phyloP scores from a whole-genome alignment of 2,888 invertebrate species.

The Tachystola acroxantha region DNA sequence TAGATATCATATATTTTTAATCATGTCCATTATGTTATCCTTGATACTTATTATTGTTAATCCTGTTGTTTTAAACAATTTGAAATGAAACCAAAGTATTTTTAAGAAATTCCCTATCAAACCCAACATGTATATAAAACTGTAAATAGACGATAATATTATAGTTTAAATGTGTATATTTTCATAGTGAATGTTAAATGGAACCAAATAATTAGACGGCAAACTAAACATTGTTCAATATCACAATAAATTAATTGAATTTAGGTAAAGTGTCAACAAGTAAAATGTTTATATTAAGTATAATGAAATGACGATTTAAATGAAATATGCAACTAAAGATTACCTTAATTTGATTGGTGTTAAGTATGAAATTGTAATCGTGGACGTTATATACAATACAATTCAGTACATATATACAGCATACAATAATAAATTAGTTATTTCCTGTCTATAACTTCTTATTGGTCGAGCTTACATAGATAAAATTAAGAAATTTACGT shows the following conservation, averaged over 20 bases:
- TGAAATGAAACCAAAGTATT: conserved; percentile 7
- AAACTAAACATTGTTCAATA: conserved; percentile 18
- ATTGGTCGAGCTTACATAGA: conserved; percentile 46
- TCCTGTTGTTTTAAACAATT: too few relatives aligned
- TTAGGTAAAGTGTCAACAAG: conserved; percentile 10
- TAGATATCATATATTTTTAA: too few relatives aligned
- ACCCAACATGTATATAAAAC: conserved; percentile 47
- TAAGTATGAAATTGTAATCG: background rate
- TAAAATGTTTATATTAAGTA: conserved; percentile 12
- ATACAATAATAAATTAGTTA: background rate
- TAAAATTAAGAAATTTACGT: conserved; percentile 39
- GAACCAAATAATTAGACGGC: conserved; percentile 67
- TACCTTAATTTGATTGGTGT: background rate
- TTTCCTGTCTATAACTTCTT: conserved; percentile 13
- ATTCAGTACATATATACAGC: background rate
- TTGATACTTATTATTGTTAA: too few relatives aligned
- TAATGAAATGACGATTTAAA: conserved; percentile 26
- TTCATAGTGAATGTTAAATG: conserved; percentile 74
- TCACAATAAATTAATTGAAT: conserved; percentile 13
- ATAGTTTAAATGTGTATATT: conserved; percentile 68
- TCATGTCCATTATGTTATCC: too few relatives aligned
- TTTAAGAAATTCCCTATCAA: conserved; percentile 25
- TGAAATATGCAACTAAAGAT: conserved; percentile 3
- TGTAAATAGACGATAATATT: conserved; percentile 56
- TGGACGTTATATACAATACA: too few relatives aligned